phyloP scores from a whole-genome alignment of 2,888 invertebrate species.

The Brenthis ino region DNA sequence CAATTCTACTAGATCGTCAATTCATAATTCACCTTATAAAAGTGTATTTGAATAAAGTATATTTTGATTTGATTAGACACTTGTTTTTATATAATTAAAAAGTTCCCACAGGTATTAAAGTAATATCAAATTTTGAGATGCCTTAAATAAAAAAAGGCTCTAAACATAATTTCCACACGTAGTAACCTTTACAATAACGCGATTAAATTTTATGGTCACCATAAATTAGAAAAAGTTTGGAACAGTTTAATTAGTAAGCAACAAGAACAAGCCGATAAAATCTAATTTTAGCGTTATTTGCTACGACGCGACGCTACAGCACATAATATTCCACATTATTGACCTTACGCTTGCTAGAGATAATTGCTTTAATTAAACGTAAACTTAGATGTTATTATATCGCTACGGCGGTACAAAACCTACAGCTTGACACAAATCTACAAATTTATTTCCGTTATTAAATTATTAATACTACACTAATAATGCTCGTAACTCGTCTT shows the following conservation, averaged over 20 bases:
- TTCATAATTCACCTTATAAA: too few relatives aligned
- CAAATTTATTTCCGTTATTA: slow-evolving; percentile 7
- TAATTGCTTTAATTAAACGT: slow-evolving; percentile 3
- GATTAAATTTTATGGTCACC: neutral
- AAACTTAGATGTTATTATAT: neutral
- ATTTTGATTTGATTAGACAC: too few relatives aligned
- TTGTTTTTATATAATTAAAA: too few relatives aligned
- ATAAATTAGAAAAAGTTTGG: neutral
- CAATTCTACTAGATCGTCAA: too few relatives aligned
- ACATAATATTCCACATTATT: neutral
- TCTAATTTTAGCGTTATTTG: slow-evolving; percentile 1
- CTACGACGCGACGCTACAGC: neutral
- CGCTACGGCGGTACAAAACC: neutral
- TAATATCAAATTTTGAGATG: too few relatives aligned
- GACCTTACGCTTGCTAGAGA: neutral
- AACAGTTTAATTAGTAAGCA: neutral
- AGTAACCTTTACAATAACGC: neutral
- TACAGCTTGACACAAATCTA: neutral
- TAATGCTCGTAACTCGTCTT: too few relatives aligned
- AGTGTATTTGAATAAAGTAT: too few relatives aligned
- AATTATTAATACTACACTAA: neutral
- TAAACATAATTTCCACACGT: neutral
- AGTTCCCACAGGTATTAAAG: too few relatives aligned
- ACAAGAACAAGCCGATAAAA: slow-evolving; percentile 8
- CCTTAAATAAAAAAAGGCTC: too few relatives aligned